These are phyloP conservation scores for Phragmatobia fuliginosa DNA, from an alignment of 2,888 invertebrate genomes.

Conservation along the genomic window DNA sequence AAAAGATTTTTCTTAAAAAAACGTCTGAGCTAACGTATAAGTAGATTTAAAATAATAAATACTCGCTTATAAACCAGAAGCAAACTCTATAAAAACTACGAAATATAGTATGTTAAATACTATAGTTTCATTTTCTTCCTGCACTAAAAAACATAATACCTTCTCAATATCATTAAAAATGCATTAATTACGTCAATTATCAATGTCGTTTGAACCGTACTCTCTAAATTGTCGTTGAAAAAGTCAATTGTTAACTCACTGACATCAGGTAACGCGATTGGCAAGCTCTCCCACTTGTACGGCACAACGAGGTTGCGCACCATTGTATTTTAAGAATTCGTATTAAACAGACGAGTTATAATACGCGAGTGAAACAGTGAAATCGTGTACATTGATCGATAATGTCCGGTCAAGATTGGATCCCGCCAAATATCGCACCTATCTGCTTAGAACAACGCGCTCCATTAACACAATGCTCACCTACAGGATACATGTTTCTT, in stretches of 20 bases:
- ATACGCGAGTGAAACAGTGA: conserved; percentile 41
- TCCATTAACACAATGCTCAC: conserved; percentile 86
- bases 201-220: conserved; percentile 24
- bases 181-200: background rate
- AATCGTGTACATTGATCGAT: conserved; percentile 29
- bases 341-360: conserved; percentile 38
- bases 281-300: conserved; percentile 36
- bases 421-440: conserved; percentile 85
- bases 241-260: conserved; percentile 25
- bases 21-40: too few species aligned
- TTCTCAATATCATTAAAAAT: background rate
- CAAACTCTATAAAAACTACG: too few species aligned
- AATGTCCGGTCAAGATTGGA: conserved; percentile 76
- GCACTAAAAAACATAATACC: background rate
- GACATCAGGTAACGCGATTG: conserved; percentile 41
- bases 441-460: conserved; percentile 84
- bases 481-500: conserved; percentile 86
- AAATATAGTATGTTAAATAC: too few species aligned
- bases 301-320: conserved; percentile 13
- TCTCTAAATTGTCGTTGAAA: conserved; percentile 30
- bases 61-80: too few species aligned
- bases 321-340: conserved; percentile 41
- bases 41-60: too few species aligned
- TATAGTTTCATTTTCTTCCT: background rate
- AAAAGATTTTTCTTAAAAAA: too few species aligned